These are phyloP conservation scores for Batillaria attramentaria DNA, from an alignment of 1,140 invertebrate species.

Conservation along the genomic window DNA sequence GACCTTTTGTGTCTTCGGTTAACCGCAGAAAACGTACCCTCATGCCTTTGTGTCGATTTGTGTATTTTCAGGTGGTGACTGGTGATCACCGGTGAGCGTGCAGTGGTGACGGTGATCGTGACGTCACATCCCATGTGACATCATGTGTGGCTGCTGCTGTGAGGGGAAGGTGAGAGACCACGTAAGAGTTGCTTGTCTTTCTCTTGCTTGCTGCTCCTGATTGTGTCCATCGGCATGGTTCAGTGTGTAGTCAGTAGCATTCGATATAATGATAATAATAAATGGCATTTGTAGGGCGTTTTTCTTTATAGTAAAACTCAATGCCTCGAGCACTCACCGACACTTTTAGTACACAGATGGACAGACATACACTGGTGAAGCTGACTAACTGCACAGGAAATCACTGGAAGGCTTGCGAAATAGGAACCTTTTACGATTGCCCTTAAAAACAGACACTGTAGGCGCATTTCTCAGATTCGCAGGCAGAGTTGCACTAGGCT, in stretches of 20 bases:
- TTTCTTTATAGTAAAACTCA: neutral
- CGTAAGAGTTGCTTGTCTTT: conserved; percentile 12
- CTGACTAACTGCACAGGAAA: too few relatives aligned
- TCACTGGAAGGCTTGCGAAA: too few relatives aligned
- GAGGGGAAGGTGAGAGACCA: conserved; percentile 32
- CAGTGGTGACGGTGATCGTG: neutral
- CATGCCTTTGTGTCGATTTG: neutral
- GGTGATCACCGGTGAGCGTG: neutral
- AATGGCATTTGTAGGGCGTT: too few relatives aligned
- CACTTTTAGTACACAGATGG: too few relatives aligned
- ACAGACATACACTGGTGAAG: too few relatives aligned
- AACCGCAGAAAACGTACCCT: neutral
- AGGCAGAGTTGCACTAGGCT: too few relatives aligned
- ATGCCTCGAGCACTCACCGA: too few relatives aligned
- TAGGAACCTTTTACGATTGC: too few relatives aligned
- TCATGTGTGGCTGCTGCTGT: conserved; percentile 30
- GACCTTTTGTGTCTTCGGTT: neutral
- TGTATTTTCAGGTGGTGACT: too few relatives aligned
- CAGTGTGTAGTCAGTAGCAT: neutral
- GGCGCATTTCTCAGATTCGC: too few relatives aligned
- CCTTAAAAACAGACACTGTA: too few relatives aligned
- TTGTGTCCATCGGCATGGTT: neutral
- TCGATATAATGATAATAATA: neutral
- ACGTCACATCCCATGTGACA: conserved; percentile 19
- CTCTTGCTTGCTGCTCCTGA: neutral